These are phyloP conservation scores for Gymnorhina tibicen DNA, from an alignment of 2,113 vertebrate species.

Conservation along the genomic window DNA sequence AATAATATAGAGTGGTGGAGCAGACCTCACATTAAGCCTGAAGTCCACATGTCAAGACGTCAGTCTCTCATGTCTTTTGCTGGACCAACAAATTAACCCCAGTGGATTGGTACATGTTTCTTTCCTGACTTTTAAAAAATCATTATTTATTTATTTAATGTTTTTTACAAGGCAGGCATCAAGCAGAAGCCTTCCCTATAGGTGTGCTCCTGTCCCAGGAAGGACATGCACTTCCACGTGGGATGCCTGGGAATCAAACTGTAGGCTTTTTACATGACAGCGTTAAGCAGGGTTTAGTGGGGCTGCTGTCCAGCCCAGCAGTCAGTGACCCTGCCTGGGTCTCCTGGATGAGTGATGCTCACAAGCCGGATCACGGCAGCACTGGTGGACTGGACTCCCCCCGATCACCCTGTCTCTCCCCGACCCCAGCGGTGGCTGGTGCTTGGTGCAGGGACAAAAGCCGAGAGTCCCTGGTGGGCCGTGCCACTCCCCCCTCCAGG, in stretches of 20 bases:
- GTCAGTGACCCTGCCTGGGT: background rate
- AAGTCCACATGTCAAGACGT: background rate
- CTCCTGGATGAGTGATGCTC: background rate
- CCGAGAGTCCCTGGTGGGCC: background rate
- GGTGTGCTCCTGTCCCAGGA: background rate
- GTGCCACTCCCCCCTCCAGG: rapidly evolving
- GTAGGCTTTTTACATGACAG: background rate
- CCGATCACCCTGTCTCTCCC: background rate
- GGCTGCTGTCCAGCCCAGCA: background rate
- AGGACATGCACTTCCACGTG: background rate
- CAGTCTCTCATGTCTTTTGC: background rate
- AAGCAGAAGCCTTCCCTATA: background rate
- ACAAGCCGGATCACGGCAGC: rapidly evolving
- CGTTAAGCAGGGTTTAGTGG: background rate
- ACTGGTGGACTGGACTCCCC: background rate
- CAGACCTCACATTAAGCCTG: background rate
- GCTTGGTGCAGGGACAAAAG: background rate
- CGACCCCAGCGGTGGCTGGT: rapidly evolving
- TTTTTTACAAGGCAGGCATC: background rate
- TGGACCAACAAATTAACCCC: background rate
- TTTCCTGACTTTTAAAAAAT: background rate
- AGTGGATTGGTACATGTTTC: background rate
- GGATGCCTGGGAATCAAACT: background rate
- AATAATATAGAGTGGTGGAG: background rate
- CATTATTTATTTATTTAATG: background rate